Evolutionary conservation across 2,888 invertebrate genomes (phyloP).

Genomic region (Lasioglossum pauxillum): DNA sequence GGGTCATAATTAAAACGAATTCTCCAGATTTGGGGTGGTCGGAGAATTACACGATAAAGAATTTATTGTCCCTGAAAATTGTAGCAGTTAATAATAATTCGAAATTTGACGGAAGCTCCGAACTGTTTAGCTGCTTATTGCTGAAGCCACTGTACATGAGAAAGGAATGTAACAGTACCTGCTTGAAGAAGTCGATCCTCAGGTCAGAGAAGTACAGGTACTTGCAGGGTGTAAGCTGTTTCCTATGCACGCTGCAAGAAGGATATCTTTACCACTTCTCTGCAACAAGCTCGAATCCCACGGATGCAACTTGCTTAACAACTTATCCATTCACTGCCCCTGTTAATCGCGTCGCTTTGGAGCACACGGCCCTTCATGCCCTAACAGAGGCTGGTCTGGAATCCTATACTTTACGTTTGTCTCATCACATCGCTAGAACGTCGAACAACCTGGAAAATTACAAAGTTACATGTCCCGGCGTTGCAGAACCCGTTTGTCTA

Average conservation of each 20-base stretch:
- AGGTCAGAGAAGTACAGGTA: constrained; percentile 86
- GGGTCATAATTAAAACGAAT: constrained; percentile 83
- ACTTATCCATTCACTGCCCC: constrained; percentile 90
- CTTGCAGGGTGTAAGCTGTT: constrained; percentile 87
- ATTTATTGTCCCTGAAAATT: constrained; percentile 85
- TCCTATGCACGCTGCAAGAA: constrained; percentile 88
- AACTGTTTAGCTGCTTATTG: constrained; percentile 86
- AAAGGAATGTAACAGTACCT: constrained; percentile 74
- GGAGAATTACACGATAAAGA: constrained; percentile 84
- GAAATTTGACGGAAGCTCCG: constrained; percentile 83
- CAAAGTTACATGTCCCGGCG: constrained; percentile 86
- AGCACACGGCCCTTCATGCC: constrained; percentile 90
- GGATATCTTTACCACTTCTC: constrained; percentile 91
- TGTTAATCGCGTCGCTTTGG: constrained; percentile 88
- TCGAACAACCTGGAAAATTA: constrained; percentile 84
- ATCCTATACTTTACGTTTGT: constrained; percentile 88
- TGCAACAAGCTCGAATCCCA: constrained; percentile 64
- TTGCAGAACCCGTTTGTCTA: constrained; percentile 88
- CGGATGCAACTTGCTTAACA: constrained; percentile 75
- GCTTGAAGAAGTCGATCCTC: constrained; percentile 82
- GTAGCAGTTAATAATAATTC: constrained; percentile 82
- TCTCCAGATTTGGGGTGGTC: constrained; percentile 83
- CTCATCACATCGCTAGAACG: constrained; percentile 87
- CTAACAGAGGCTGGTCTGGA: constrained; percentile 91
- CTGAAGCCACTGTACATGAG: constrained; percentile 84